Evolutionary conservation across 1,140 invertebrate species (phyloP), one percentile per base, ranked within the genome.

Genomic region (Euwallacea fornicatus): DNA sequence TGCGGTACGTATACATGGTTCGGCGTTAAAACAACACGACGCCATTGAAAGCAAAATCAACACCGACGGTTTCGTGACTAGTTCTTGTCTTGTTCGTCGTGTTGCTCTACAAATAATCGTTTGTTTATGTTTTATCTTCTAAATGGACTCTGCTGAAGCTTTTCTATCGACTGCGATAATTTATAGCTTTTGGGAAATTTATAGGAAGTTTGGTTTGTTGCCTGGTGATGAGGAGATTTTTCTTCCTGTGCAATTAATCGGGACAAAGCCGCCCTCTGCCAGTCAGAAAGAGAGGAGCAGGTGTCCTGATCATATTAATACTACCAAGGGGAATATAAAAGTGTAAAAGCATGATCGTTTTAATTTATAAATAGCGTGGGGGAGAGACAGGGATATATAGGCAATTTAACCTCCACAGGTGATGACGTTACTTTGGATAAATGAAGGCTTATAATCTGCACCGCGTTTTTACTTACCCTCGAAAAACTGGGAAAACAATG

Each of bases 21-120:
- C 43, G 66, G 55, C 56, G 66, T 59, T 68, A 60, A 60, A 68
- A 68, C 66, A 68, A 68, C 66, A 68, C 56, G 58, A 59, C 66
- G 55, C 42, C 41, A 66, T 68, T 60, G 66, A 68, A 68, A 68
- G 66, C 42, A 68, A 68, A 68, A 68, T 68, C 66, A 68, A 68
- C 66, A 60, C 66, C 66, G 66, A 60, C 66, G 9, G 42, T 68
- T 68, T 68, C 66, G 66, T 68, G 66, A 68, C 66, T 68, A 68
- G 66, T 56, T 68, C 66, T 68, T 68, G 66, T 68, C 66, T 68
- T 68, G 66, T 68, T 13, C 66, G 66, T 56, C 42, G 21, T 33
- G 10, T 59, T 68, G 56, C 66, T 68, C 66, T 60, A 68, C 66
- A 68, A 68, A 68, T 68, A 68, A 68, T 68, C 42, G 42, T 59